Evolutionary conservation across 2,113 vertebrate genomes (phyloP), one percentile per base, ranked within the genome.

Genomic region (Oophaga pumilio): DNA sequence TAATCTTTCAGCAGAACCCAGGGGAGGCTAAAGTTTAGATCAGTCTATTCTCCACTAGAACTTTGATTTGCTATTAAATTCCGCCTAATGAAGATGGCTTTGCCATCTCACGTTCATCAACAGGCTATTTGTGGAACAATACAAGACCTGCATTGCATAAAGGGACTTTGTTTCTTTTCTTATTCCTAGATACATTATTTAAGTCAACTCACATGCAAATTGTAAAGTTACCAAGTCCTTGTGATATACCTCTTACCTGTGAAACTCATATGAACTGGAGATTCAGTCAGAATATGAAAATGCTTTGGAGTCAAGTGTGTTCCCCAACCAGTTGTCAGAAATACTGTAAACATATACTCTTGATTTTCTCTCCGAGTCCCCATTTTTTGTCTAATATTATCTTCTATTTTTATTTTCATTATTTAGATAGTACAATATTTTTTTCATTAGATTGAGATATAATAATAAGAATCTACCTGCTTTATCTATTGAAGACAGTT

Each of bases 21-120:
- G 93, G 98, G 98, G 98, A 99, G 93, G 95, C 97, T 98, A 94
- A 98, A 93, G 95, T 95, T 97, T 96, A 99, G 96, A 97, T 96
- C 92, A 90, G 92, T 90, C 97, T 96, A 98, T 99, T 99, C 97
- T 98, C 95, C 94, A 90, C 90, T 92, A 92, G 89, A 98, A 97
- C 98, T 99, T 99, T 99, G 98, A 99, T 99, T 99, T 94, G 90
- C 97, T 97, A 99, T 99, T 99, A 96, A 97, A 97, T 99, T 99
- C 97, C 98, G 94, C 94, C 94, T 97, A 97, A 97, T 97, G 96
- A 94, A 94, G 96, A 96, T 93, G 97, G 94, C 94, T 95, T 90
- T 93, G 95, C 95, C 95, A 95, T 97, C 96, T 97, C 96, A 95
- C 94, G 90, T 96, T 96, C 94, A 95, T 95, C 93, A 93, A 92